phyloP scores from a whole-genome alignment of 2,113 vertebrate species.

The Atrichornis clamosus region DNA sequence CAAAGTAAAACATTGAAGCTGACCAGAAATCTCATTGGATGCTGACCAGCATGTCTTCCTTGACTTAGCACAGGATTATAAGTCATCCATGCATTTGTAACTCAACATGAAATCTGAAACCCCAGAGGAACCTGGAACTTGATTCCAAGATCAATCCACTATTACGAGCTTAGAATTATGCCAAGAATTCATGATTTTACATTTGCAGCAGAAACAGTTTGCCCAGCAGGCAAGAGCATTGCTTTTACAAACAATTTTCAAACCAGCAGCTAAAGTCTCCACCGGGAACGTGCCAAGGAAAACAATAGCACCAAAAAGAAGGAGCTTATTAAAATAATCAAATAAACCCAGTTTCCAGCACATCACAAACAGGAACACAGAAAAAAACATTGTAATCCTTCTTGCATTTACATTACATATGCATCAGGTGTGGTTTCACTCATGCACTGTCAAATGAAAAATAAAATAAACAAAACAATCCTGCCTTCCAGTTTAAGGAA shows the following conservation, averaged over 20 bases:
- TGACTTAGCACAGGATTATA: not conserved
- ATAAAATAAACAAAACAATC: not conserved
- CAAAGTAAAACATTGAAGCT: not conserved
- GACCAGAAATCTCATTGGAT: not conserved
- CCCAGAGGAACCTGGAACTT: not conserved
- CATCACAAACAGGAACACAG: not conserved
- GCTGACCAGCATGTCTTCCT: not conserved
- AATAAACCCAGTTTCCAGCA: not conserved
- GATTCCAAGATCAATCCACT: not conserved
- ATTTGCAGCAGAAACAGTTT: not conserved
- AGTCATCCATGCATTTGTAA: not conserved
- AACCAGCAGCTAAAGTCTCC: not conserved
- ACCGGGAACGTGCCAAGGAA: not conserved
- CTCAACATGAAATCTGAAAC: not conserved
- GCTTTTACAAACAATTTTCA: not conserved
- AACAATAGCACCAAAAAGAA: not conserved
- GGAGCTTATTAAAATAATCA: not conserved
- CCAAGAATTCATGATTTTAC: not conserved
- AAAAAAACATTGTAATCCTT: not conserved
- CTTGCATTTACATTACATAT: not conserved
- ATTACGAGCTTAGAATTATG: not conserved
- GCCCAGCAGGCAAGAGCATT: not conserved
- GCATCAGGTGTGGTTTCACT: not conserved
- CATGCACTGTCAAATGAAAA: not conserved
- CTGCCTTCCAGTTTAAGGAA: not conserved